Conservation (phyloP, 2,113 vertebrate species). For the Plotosus lineatus region DNA sequence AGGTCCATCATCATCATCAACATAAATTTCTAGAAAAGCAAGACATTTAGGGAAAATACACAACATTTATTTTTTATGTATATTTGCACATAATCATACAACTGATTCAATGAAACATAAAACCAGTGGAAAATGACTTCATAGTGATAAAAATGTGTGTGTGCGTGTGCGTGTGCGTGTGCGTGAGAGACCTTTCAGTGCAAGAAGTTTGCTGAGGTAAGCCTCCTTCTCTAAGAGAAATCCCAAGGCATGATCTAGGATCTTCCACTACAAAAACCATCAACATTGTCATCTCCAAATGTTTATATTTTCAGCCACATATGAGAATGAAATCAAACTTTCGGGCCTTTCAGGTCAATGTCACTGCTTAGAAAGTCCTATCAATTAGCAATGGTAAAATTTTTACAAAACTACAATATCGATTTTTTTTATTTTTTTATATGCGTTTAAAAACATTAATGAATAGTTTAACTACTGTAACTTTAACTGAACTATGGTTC, state of each 20-base stretch:
- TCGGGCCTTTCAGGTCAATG: not conserved
- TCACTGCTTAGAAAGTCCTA: not conserved
- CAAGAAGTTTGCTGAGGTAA: conserved; percentile 73
- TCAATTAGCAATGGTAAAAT: not conserved
- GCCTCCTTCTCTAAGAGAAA: conserved; percentile 76
- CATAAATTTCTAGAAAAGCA: conserved; percentile 35
- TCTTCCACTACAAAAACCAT: conserved; percentile 73
- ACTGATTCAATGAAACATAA: not conserved
- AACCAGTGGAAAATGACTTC: not conserved
- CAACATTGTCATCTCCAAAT: not conserved
- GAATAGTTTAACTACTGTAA: not conserved
- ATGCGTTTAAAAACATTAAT: not conserved
- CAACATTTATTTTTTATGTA: not conserved
- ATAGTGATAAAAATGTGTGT: not conserved
- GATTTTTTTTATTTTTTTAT: not conserved
- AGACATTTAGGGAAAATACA: not conserved
- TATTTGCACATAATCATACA: too few species aligned
- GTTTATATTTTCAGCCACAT: not conserved
- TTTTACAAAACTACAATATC: not conserved
- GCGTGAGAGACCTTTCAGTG: conserved; percentile 74
- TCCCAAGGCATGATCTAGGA: conserved; percentile 75
- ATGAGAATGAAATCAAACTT: not conserved
- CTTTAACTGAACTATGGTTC: not conserved
- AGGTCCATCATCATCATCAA: conserved; percentile 36
- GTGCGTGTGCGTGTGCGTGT: not conserved